Percentiles rank a stretch among this genome's conserved stretches.
Conservation (phyloP, 2,797 vertebrate genomes). For the Trichosurus vulpecula region DNA sequence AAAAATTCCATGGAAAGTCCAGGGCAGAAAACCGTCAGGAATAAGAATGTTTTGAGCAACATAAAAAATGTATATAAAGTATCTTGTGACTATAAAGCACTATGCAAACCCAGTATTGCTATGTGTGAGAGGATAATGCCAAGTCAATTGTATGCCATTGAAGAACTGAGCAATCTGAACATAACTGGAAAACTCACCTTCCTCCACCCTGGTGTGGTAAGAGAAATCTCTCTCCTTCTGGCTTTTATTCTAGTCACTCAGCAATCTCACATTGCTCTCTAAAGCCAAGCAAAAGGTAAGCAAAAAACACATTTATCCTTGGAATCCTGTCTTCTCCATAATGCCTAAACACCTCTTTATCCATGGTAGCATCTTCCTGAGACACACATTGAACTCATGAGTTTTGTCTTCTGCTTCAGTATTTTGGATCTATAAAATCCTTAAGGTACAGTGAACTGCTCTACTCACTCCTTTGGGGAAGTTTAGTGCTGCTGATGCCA, state of each 20-base stretch:
- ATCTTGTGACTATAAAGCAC: not conserved
- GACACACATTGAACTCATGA: not conserved
- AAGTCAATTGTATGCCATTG: not conserved
- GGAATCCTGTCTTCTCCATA: not conserved
- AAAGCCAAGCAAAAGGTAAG: not conserved
- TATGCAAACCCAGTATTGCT: not conserved
- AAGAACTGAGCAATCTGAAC: not conserved
- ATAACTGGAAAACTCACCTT: constrained; percentile 48
- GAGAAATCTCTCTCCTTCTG: not conserved
- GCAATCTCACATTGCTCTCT: not conserved
- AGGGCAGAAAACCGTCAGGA: not conserved
- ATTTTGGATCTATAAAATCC: constrained; percentile 15
- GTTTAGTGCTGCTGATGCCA: not conserved
- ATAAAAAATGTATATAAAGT: not conserved
- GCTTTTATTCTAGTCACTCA: not conserved
- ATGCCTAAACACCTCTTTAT: not conserved
- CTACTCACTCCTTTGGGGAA: not conserved
- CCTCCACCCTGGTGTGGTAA: not conserved
- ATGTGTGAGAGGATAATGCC: not conserved
- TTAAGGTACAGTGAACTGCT: not conserved
- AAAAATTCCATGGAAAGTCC: not conserved
- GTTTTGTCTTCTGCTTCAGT: not conserved
- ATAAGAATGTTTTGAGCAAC: not conserved
- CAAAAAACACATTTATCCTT: not conserved
- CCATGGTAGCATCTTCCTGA: not conserved